Evolutionary conservation across 2,113 vertebrate genomes (phyloP).

Genomic region (Phyllopteryx taeniolatus): DNA sequence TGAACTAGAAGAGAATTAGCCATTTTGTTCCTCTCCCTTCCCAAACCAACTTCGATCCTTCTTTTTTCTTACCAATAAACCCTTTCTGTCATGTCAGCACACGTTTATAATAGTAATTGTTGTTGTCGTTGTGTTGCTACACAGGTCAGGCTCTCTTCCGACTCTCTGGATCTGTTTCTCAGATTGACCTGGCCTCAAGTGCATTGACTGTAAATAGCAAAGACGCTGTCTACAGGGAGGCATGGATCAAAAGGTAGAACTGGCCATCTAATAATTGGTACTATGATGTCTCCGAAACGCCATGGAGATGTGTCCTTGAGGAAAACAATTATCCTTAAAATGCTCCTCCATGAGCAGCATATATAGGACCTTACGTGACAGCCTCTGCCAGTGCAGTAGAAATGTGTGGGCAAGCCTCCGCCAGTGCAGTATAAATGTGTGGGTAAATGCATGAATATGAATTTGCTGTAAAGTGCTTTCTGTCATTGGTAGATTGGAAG

Average conservation of each 20-base stretch:
- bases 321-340: background rate
- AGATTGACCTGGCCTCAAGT: background rate
- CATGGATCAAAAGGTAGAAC: background rate
- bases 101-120: background rate
- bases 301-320: conserved; percentile 1
- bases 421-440: background rate
- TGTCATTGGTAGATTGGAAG: background rate
- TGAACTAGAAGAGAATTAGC: background rate
- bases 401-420: background rate
- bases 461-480: background rate
- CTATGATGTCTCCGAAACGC: background rate
- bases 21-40: background rate
- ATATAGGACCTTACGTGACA: background rate
- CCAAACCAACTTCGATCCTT: background rate
- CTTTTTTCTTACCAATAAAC: background rate
- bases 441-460: background rate
- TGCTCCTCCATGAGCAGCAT: background rate
- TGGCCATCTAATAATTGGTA: background rate
- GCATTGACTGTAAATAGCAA: background rate
- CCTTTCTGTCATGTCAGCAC: background rate
- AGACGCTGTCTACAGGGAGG: background rate
- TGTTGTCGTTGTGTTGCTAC: background rate
- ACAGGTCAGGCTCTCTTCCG: background rate
- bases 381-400: background rate
- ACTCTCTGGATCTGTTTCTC: background rate